A percentile compares a stretch with the other conserved stretches of the same genome.
These are phyloP conservation scores for Isoperla grammatica DNA, from an alignment of 2,888 invertebrate genomes.

Conservation along the genomic window DNA sequence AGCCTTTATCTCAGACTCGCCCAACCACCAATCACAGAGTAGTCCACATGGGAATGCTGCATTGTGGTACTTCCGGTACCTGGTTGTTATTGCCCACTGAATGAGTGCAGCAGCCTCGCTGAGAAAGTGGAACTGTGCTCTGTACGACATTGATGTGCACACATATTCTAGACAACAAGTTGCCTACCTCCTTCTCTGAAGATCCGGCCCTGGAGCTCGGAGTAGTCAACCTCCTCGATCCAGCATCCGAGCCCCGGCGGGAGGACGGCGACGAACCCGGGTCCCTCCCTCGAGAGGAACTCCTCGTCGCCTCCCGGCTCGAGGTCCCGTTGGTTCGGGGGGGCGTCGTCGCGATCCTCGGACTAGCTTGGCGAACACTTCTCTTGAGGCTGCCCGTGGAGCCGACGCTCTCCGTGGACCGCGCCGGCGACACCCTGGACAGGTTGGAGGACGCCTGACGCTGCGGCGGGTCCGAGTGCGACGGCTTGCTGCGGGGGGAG, in stretches of 20 bases:
- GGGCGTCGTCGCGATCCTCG: too few relatives aligned
- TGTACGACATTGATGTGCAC: too few relatives aligned
- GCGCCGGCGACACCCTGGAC: slow-evolving; percentile 8
- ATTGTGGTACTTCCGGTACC: too few relatives aligned
- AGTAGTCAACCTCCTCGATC: slow-evolving; percentile 4
- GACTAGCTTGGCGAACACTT: too few relatives aligned
- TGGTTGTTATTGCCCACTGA: too few relatives aligned
- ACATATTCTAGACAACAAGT: background rate
- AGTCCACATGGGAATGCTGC: too few relatives aligned
- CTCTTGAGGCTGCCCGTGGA: slow-evolving; percentile 27
- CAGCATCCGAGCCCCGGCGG: background rate
- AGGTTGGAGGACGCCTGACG: background rate
- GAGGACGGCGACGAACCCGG: background rate
- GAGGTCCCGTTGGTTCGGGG: slow-evolving; percentile 18
- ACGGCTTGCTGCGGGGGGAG: background rate
- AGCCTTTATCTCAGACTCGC: too few relatives aligned
- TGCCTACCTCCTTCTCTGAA: slow-evolving; percentile 25
- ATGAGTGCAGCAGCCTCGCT: too few relatives aligned
- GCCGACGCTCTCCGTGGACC: background rate
- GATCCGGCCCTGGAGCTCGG: slow-evolving; percentile 9
- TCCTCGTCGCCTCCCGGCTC: slow-evolving; percentile 32
- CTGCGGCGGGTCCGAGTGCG: background rate
- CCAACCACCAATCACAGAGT: too few relatives aligned
- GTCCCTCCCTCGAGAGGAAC: background rate
- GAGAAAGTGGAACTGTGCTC: too few relatives aligned